Conservation (phyloP, 2,113 vertebrate species). For the Plectropomus leopardus region DNA sequence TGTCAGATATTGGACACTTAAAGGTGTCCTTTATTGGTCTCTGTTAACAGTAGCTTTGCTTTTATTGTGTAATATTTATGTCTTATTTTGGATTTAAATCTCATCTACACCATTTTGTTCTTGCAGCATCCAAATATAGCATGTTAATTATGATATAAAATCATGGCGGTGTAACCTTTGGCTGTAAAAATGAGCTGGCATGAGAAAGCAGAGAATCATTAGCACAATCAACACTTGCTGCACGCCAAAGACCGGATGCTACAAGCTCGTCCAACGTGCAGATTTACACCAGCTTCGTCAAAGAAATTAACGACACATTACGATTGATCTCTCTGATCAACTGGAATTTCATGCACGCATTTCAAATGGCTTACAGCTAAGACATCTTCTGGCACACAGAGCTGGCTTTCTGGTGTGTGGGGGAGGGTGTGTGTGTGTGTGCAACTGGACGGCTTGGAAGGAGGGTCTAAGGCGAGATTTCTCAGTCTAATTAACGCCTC, state of each 20-base stretch:
- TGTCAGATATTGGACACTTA: background rate
- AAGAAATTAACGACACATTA: conserved; percentile 45
- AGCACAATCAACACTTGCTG: conserved; percentile 45
- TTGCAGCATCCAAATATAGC: conserved; percentile 24
- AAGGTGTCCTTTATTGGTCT: background rate
- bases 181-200: conserved; percentile 49
- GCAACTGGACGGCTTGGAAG: conserved; percentile 58
- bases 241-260: conserved; percentile 34
- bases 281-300: conserved; percentile 16
- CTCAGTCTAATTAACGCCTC: conserved; percentile 79
- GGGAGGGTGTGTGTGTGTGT: conserved; percentile 46
- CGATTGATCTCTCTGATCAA: conserved; percentile 60
- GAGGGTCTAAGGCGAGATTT: conserved; percentile 60
- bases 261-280: conserved; percentile 33
- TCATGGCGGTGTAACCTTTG: conserved; percentile 35
- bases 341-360: conserved; percentile 61
- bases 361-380: conserved; percentile 63
- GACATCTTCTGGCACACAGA: conserved; percentile 54
- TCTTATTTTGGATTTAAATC: background rate
- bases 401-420: conserved; percentile 31
- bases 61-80: background rate
- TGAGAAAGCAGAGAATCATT: conserved; percentile 52
- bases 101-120: background rate
- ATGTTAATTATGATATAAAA: conserved; percentile 33
- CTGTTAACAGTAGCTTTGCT: background rate